A percentile compares a stretch with the other conserved stretches of the same genome.
phyloP scores from a whole-genome alignment of 2,888 invertebrate species.

The Hymenopus coronatus region DNA sequence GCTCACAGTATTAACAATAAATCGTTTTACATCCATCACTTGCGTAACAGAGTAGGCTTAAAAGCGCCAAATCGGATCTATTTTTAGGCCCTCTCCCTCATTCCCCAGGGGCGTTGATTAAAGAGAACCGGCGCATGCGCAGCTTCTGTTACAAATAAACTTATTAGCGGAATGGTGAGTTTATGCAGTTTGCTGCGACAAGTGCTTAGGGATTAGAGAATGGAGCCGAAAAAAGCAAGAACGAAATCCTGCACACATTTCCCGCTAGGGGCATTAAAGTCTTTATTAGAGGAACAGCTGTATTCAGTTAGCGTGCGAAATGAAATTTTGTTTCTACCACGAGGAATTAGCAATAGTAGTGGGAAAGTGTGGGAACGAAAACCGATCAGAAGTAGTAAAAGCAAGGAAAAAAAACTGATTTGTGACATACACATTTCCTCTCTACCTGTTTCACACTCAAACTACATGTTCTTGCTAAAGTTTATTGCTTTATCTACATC shows the following conservation, averaged over 20 bases:
- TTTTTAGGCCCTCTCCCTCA: not conserved
- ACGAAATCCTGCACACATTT: not conserved
- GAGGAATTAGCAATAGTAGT: not conserved
- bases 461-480: no score
- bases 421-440: no score
- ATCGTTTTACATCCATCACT: no score
- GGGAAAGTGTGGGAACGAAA: not conserved
- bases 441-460: no score
- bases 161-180: not conserved
- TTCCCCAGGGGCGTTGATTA: not conserved
- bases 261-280: not conserved
- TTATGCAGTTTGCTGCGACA: not conserved
- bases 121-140: not conserved
- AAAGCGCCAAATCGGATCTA: not conserved
- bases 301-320: not conserved
- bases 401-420: no score
- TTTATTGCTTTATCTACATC: no score
- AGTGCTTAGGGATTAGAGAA: not conserved
- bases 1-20: no score
- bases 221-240: not conserved
- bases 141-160: not conserved
- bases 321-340: not conserved
- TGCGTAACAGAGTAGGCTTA: not conserved
- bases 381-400: not conserved
- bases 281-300: not conserved